Evolutionary conservation across 2,797 vertebrate species (phyloP), one percentile per base, ranked within the genome.

Genomic region (Pseudotriccus pelzelni): DNA sequence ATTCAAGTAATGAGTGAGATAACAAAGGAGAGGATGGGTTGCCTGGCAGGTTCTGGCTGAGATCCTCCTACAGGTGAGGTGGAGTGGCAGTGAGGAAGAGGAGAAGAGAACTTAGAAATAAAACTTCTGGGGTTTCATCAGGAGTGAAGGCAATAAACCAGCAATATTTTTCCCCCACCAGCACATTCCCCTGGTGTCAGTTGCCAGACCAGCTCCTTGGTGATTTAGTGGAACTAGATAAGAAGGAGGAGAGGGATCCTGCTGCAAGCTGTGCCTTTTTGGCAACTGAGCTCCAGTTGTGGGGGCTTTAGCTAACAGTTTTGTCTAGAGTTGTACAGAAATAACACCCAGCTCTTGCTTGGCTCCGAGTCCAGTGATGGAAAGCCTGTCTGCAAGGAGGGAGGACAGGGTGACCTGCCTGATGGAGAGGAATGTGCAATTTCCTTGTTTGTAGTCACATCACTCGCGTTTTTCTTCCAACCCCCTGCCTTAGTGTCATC

Each of bases 351-450:
- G 58, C 43, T 79, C 77, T 90, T 50, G 39, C 68, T 62, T 94
- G 89, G 89, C 76, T 93, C 85, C 2, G 30, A 66, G 77, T 72
- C 15, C 25, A 34, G 83, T 0, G 0, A 3, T 60, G 58, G 69
- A 70, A 66, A 79, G 73, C 43, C 66, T 74, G 64, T 43, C 52
- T 88, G 66, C 30, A 25, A 23, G 55, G 67, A 59, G 43, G 28
- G 73, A 88, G 95, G 80, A 20, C 96, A 59, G 39, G 30, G 36
- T 96, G 96, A 96, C 95, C 96, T 96, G 91, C 32, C 72, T 55
- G 66, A 9, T 36, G 53, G 55, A 75, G 76, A 89, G n/a, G 23
- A 69, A 75, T 24, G 17, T 56, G 49, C 47, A 44, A 1, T 80
- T 68, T 66, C 14, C 76, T 74, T 44, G 11, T 67, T 64, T 90